These are phyloP conservation scores for Tetragonisca angustula DNA, from an alignment of 2,888 invertebrate genomes.

Conservation along the genomic window DNA sequence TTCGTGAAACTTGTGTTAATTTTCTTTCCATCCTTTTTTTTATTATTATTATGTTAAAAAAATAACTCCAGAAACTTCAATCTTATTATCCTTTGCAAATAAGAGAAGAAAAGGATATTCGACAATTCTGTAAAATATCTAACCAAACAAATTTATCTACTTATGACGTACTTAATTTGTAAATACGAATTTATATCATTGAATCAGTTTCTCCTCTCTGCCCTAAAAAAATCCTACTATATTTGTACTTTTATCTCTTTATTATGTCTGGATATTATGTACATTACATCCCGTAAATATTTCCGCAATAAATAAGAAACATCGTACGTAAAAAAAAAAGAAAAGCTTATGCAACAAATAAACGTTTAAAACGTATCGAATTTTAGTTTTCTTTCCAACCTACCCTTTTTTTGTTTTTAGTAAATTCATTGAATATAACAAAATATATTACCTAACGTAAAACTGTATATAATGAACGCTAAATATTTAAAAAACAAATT, in stretches of 20 bases:
- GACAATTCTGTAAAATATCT: conserved; percentile 32
- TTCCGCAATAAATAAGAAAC: conserved; percentile 67
- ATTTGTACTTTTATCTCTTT: conserved; percentile 70
- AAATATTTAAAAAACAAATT: conserved; percentile 32
- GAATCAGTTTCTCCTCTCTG: conserved; percentile 2
- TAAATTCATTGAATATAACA: conserved; percentile 35
- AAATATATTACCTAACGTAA: conserved; percentile 39
- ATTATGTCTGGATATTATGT: conserved; percentile 77
- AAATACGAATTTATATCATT: neutral
- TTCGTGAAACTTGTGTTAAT: conserved; percentile 53
- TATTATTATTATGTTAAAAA: conserved; percentile 5
- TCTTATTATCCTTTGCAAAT: neutral
- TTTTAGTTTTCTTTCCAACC: conserved; percentile 20
- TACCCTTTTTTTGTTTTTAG: conserved; percentile 20
- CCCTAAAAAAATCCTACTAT: conserved; percentile 52
- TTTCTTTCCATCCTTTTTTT: neutral
- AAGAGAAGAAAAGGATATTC: conserved; percentile 6
- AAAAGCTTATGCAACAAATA: conserved; percentile 68
- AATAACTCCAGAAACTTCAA: neutral
- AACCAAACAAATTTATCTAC: conserved; percentile 43
- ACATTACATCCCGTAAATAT: conserved; percentile 78
- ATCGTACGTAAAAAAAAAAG: conserved; percentile 71
- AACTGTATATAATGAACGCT: conserved; percentile 27
- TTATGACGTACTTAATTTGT: neutral
- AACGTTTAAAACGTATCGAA: conserved; percentile 53